Conservation (phyloP, 1,140 invertebrate species). For the Bombus superbus region DNA sequence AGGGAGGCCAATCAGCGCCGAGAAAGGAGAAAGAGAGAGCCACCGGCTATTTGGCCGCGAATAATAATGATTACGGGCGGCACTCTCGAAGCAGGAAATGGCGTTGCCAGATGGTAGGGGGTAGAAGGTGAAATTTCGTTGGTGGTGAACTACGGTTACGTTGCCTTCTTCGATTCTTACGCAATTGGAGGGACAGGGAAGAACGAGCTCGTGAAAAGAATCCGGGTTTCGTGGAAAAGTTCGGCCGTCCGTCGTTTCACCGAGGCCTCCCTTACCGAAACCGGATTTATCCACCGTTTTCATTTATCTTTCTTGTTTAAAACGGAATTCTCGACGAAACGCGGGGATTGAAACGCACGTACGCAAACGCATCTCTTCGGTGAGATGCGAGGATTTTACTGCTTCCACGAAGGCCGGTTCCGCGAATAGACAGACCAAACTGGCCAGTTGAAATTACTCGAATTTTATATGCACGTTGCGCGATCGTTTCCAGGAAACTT, state of each 20-base stretch:
- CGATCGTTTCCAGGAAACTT: slow-evolving; percentile 61
- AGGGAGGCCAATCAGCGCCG: slow-evolving; percentile 55
- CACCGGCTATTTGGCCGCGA: slow-evolving; percentile 61
- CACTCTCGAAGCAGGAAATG: slow-evolving; percentile 71
- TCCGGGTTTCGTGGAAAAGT: neutral
- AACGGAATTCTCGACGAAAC: neutral
- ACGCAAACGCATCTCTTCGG: slow-evolving; percentile 16
- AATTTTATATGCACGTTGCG: slow-evolving; percentile 72
- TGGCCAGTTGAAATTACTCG: slow-evolving; percentile 54
- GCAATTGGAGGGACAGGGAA: slow-evolving; percentile 2
- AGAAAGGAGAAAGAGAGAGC: slow-evolving; percentile 39
- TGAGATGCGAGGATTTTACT: slow-evolving; percentile 43
- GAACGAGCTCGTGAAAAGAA: neutral
- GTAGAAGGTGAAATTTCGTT: slow-evolving; percentile 53
- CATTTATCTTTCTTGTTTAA: no score
- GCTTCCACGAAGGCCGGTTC: slow-evolving; percentile 51
- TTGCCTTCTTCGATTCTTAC: slow-evolving; percentile 37
- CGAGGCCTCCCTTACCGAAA: neutral
- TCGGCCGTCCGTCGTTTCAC: neutral
- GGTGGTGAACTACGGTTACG: slow-evolving; percentile 7
- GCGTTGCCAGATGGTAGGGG: slow-evolving; percentile 59
- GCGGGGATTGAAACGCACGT: neutral
- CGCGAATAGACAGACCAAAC: slow-evolving; percentile 20
- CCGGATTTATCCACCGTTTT: no score
- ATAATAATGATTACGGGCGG: slow-evolving; percentile 69